A percentile compares a stretch with the other conserved stretches of the same genome.
Evolutionary conservation across 1,140 invertebrate genomes (phyloP).

Genomic region (Muscidifurax raptorellus): DNA sequence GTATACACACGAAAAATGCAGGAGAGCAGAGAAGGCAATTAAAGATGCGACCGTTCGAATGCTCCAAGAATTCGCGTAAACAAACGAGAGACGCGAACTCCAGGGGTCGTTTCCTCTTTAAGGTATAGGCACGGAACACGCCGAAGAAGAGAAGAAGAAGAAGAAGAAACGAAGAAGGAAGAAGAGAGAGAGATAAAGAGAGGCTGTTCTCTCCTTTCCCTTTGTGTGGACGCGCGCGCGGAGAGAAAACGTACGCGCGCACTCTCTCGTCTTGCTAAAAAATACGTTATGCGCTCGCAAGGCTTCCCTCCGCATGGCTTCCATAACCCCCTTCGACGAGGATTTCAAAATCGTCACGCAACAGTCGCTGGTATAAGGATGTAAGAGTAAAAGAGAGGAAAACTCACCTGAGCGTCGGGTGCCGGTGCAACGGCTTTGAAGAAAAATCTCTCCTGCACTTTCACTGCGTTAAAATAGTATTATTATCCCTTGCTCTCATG

Average conservation of each 20-base stretch:
- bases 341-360: neutral
- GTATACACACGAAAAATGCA: neutral
- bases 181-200: neutral
- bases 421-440: neutral
- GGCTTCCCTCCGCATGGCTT: slow-evolving; percentile 12
- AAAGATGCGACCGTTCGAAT: neutral
- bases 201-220: neutral
- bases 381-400: neutral
- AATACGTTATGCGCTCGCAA: slow-evolving; percentile 38
- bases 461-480: neutral
- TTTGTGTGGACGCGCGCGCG: slow-evolving; percentile 15
- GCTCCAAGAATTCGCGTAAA: neutral
- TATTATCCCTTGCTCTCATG: neutral
- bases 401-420: neutral
- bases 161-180: neutral
- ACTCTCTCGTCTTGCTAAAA: slow-evolving; percentile 4
- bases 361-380: neutral
- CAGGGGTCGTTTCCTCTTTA: neutral
- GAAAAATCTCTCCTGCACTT: neutral
- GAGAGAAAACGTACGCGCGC: neutral
- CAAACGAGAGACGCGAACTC: slow-evolving; percentile 20
- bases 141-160: neutral
- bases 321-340: neutral
- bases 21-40: no score
- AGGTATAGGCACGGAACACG: neutral